Percentiles rank a stretch among this genome's conserved stretches.
phyloP scores from a whole-genome alignment of 2,113 vertebrate genomes.

The Cyprinodon tularosa region DNA sequence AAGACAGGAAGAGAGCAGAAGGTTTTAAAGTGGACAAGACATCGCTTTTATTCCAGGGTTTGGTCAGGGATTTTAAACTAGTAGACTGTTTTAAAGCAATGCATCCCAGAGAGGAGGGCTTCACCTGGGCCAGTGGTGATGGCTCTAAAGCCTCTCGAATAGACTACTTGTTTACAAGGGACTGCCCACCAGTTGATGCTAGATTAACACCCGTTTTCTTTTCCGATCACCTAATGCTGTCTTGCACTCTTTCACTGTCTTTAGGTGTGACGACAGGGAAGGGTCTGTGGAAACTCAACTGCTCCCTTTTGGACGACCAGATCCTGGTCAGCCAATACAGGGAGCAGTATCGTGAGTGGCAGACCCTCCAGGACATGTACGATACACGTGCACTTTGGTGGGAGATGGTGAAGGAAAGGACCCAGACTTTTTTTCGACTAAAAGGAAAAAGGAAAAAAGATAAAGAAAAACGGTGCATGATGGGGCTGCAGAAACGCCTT shows the following conservation, averaged over 20 bases:
- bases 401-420: background rate
- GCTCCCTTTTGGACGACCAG: background rate
- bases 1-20: background rate
- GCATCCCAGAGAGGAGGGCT: background rate
- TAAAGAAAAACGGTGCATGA: background rate
- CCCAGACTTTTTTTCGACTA: background rate
- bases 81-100: background rate
- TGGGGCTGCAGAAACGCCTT: background rate
- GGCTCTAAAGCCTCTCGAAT: background rate
- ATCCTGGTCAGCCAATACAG: background rate
- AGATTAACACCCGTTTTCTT: background rate
- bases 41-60: background rate
- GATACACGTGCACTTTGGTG: background rate
- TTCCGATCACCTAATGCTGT: background rate
- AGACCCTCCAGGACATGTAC: background rate
- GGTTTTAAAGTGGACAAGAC: conserved; percentile 14
- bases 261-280: background rate
- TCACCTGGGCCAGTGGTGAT: background rate
- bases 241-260: too few relatives aligned
- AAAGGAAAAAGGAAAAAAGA: background rate
- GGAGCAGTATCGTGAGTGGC: background rate
- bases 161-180: background rate
- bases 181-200: background rate
- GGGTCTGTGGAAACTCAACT: background rate
- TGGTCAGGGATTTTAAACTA: background rate